phyloP scores from a whole-genome alignment of 2,113 vertebrate genomes.

The Myotis lucifugus region DNA sequence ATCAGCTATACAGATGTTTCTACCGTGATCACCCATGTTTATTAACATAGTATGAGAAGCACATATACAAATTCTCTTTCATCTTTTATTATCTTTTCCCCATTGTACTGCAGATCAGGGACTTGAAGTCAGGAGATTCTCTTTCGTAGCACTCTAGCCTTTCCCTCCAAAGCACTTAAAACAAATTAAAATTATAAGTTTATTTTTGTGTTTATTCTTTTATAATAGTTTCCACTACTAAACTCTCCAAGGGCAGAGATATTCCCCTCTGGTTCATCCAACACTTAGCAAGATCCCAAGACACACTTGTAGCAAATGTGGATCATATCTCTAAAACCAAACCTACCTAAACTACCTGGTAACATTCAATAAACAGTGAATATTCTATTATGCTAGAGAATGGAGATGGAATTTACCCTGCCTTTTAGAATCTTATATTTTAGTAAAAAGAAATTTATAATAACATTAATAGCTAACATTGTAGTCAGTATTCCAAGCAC shows the following conservation, averaged over 20 bases:
- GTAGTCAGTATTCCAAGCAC: neutral
- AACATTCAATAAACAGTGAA: neutral
- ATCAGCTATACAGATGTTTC: conserved; percentile 2
- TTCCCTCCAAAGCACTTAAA: conserved; percentile 27
- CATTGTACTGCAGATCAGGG: neutral
- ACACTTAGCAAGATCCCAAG: conserved; percentile 6
- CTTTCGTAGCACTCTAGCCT: neutral
- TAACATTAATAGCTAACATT: neutral
- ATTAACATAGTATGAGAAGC: neutral
- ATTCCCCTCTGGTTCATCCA: neutral
- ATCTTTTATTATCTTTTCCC: neutral
- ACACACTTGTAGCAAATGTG: conserved; percentile 1
- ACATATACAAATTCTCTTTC: neutral
- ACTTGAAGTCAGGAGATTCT: neutral
- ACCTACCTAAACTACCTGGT: neutral
- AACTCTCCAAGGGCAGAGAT: neutral
- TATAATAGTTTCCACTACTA: neutral
- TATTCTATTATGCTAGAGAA: neutral
- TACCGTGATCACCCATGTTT: neutral
- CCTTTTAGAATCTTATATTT: conserved; percentile 6
- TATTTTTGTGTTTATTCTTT: conserved; percentile 21
- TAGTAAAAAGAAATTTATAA: conserved; percentile 14
- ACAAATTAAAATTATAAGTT: conserved; percentile 14
- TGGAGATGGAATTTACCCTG: neutral
- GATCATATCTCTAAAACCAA: conserved; percentile 31